These are phyloP conservation scores for Aphaenogaster floridana DNA, from an alignment of 1,140 invertebrate species.

Conservation along the genomic window DNA sequence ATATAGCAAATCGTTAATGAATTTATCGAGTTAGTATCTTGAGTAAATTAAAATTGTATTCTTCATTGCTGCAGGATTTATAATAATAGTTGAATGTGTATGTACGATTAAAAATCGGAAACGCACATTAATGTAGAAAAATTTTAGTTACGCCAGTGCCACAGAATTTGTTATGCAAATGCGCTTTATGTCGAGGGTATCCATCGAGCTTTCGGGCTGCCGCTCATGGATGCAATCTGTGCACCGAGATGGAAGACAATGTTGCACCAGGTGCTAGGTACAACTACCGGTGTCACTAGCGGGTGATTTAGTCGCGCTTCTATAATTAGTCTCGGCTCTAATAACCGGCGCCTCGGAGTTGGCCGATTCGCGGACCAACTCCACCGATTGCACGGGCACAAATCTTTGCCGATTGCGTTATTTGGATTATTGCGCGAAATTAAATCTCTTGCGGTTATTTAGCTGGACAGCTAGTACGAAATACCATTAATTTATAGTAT, in stretches of 20 bases:
- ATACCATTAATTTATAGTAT: slow-evolving; percentile 33
- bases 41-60: neutral
- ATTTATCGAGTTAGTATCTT: neutral
- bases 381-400: neutral
- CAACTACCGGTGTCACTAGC: slow-evolving; percentile 35
- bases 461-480: neutral
- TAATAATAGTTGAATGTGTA: neutral
- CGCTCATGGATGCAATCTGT: slow-evolving; percentile 35
- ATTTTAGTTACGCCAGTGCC: slow-evolving; percentile 12
- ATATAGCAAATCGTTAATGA: neutral
- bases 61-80: neutral
- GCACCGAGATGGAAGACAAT: neutral
- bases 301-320: slow-evolving; percentile 34
- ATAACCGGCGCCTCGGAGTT: slow-evolving; percentile 6
- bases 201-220: slow-evolving; percentile 6
- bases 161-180: slow-evolving; percentile 41
- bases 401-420: slow-evolving; percentile 4
- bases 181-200: slow-evolving; percentile 13
- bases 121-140: slow-evolving; percentile 25
- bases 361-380: neutral
- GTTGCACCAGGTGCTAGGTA: slow-evolving; percentile 33
- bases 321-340: slow-evolving; percentile 42
- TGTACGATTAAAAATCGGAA: neutral
- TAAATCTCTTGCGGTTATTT: slow-evolving; percentile 22
- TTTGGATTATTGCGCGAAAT: slow-evolving; percentile 10